Conservation (phyloP, 1,140 invertebrate genomes). For the Lucilia sericata region DNA sequence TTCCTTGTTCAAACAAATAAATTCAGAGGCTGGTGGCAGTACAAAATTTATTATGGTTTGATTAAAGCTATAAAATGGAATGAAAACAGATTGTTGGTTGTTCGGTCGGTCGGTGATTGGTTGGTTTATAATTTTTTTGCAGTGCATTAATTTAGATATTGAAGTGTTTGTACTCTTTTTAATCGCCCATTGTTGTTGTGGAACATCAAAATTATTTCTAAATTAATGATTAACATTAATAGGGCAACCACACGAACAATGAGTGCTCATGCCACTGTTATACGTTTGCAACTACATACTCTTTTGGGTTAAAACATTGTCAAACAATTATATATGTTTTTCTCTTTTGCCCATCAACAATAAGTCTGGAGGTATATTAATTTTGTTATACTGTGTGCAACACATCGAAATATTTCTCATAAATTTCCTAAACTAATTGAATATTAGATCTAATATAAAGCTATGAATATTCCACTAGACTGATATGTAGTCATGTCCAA, state of each 20-base stretch:
- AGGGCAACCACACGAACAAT: background rate
- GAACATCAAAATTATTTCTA: background rate
- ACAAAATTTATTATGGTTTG: background rate
- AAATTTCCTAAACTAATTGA: no score
- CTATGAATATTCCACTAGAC: no score
- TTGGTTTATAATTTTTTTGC: no score
- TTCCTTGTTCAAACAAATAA: background rate
- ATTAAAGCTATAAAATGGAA: background rate
- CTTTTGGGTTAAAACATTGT: no score
- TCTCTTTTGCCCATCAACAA: no score
- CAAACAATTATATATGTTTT: no score
- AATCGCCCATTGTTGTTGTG: background rate
- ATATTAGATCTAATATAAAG: no score
- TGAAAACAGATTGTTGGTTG: background rate
- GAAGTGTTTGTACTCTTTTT: background rate
- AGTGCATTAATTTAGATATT: background rate
- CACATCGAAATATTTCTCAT: no score
- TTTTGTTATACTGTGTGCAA: no score
- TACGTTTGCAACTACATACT: no score
- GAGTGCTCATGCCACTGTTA: background rate
- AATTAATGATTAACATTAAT: conserved; percentile 2
- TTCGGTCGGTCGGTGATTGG: background rate
- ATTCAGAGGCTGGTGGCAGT: background rate
- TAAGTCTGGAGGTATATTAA: no score
- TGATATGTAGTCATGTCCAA: no score